These are phyloP conservation scores for Eolophus roseicapilla DNA, from an alignment of 2,113 vertebrate genomes.

Conservation along the genomic window DNA sequence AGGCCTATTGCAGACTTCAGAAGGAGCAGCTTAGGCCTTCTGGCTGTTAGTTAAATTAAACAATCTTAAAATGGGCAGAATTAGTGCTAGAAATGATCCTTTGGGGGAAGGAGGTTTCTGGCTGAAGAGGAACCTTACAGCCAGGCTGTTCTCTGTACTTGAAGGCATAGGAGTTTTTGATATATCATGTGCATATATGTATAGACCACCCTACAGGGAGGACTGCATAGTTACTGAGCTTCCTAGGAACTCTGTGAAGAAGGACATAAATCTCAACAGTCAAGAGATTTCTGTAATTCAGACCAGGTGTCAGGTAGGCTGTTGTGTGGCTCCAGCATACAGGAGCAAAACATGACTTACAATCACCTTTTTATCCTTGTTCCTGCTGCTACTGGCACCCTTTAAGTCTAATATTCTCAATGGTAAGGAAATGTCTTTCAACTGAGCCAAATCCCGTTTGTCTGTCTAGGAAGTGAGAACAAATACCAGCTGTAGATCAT, in stretches of 20 bases:
- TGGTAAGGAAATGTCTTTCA: slow-evolving; percentile 16
- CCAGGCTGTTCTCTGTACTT: background rate
- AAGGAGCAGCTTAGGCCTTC: background rate
- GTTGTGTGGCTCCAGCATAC: background rate
- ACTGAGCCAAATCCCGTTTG: slow-evolving; percentile 1
- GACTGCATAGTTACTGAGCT: background rate
- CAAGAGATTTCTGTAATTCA: background rate
- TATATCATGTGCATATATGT: background rate
- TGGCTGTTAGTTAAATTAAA: background rate
- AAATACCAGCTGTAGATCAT: slow-evolving; percentile 20
- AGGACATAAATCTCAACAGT: background rate
- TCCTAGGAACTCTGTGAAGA: background rate
- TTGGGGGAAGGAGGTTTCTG: background rate
- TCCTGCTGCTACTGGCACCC: background rate
- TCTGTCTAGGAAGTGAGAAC: background rate
- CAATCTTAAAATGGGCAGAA: background rate
- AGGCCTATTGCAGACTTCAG: background rate
- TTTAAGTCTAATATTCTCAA: slow-evolving; percentile 2
- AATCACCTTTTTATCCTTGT: slow-evolving; percentile 9
- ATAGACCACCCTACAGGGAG: background rate
- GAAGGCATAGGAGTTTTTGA: rapidly evolving
- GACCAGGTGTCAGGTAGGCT: slow-evolving; percentile 8
- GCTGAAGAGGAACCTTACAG: background rate
- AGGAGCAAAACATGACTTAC: background rate
- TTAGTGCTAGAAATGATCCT: background rate